These are phyloP conservation scores for Chalcis sispes DNA, from an alignment of 2,888 invertebrate genomes.

Conservation along the genomic window DNA sequence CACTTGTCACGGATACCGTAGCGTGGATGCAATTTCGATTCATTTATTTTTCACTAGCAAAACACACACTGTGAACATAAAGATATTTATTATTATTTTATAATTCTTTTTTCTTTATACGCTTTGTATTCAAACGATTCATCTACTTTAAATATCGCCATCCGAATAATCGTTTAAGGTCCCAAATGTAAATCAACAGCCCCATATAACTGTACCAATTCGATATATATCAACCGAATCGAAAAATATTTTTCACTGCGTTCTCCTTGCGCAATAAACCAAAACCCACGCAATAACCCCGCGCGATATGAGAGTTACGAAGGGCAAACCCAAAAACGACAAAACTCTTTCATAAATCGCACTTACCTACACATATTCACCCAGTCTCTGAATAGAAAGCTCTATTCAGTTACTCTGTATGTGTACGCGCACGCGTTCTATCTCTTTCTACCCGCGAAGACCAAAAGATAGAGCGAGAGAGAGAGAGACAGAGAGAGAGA, in stretches of 20 bases:
- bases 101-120: too few relatives aligned
- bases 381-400: constrained; percentile 7
- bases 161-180: too few relatives aligned
- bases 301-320: neutral
- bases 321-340: constrained; percentile 7
- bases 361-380: neutral
- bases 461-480: too few relatives aligned
- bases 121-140: too few relatives aligned
- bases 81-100: too few relatives aligned
- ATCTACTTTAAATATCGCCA: too few relatives aligned
- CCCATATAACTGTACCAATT: too few relatives aligned
- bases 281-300: constrained; percentile 23
- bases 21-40: constrained; percentile 14
- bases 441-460: neutral
- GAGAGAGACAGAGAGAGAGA: neutral
- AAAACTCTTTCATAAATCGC: constrained; percentile 41
- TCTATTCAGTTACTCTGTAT: constrained; percentile 14
- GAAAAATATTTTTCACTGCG: neutral
- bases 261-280: constrained; percentile 1
- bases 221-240: too few relatives aligned
- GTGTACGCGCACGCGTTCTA: neutral
- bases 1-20: constrained; percentile 47
- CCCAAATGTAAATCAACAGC: too few relatives aligned
- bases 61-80: too few relatives aligned
- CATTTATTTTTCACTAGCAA: constrained; percentile 8